A percentile compares a stretch with the other conserved stretches of the same genome.
These are phyloP conservation scores for Seira ritae DNA, from an alignment of 2,888 invertebrate species.

Conservation along the genomic window DNA sequence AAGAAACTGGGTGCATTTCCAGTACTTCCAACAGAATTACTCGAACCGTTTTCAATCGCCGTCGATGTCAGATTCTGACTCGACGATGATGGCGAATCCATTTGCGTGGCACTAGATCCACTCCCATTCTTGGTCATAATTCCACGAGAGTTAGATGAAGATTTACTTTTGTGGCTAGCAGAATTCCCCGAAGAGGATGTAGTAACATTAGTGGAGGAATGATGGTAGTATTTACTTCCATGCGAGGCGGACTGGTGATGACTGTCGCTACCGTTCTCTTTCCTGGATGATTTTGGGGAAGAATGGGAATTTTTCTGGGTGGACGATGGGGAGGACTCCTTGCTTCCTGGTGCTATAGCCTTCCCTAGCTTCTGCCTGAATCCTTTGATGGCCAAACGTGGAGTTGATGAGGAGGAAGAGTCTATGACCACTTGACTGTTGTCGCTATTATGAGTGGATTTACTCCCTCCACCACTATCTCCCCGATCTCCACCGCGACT, in stretches of 20 bases:
- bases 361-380: slow-evolving; percentile 72
- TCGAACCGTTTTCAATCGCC: background rate
- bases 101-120: too few relatives aligned
- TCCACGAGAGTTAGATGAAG: too few relatives aligned
- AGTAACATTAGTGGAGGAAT: too few relatives aligned
- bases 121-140: too few relatives aligned
- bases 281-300: slow-evolving; percentile 64
- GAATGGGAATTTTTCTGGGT: slow-evolving; percentile 41
- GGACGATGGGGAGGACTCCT: slow-evolving; percentile 60
- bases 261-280: slow-evolving; percentile 44
- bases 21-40: background rate
- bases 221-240: too few relatives aligned
- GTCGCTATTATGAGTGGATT: background rate
- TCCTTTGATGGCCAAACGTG: slow-evolving; percentile 72
- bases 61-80: too few relatives aligned
- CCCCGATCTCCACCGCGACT: slow-evolving; percentile 45
- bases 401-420: slow-evolving; percentile 60
- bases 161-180: too few relatives aligned
- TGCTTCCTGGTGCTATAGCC: slow-evolving; percentile 64
- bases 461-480: background rate
- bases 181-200: too few relatives aligned
- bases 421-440: slow-evolving; percentile 39
- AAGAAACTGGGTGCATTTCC: slow-evolving; percentile 62
- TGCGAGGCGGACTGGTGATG: slow-evolving; percentile 39
- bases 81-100: too few relatives aligned